A percentile compares a stretch with the other conserved stretches of the same genome.
These are phyloP conservation scores for Sitobion miscanthi DNA, from an alignment of 1,140 invertebrate genomes.

Conservation along the genomic window DNA sequence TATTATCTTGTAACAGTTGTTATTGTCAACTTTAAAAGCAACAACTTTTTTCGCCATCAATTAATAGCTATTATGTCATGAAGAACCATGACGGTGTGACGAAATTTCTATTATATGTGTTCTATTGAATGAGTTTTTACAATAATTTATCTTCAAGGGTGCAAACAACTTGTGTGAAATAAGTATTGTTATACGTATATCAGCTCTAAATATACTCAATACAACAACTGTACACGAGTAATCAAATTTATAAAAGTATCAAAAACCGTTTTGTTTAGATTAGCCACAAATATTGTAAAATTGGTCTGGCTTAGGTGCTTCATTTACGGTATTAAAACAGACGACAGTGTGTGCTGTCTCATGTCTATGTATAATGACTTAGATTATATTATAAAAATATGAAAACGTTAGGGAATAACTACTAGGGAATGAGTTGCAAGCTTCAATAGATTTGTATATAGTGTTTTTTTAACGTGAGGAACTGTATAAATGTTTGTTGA, in stretches of 20 bases:
- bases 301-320: background rate
- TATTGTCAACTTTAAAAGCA: background rate
- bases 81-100: constrained; percentile 4
- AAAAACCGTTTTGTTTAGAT: background rate
- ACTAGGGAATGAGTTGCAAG: background rate
- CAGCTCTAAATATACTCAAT: background rate
- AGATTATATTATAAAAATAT: background rate
- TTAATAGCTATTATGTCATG: background rate
- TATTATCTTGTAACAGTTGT: background rate
- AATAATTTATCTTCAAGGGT: constrained; percentile 1
- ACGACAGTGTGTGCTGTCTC: background rate
- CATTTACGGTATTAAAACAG: background rate
- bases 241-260: background rate
- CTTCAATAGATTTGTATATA: background rate
- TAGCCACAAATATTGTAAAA: background rate
- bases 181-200: background rate
- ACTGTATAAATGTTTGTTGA: background rate
- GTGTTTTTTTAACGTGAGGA: background rate
- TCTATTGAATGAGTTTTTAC: background rate
- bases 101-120: background rate
- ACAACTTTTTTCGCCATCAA: background rate
- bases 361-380: background rate
- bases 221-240: background rate
- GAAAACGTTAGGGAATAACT: background rate
- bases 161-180: background rate